Conservation (phyloP, 2,888 invertebrate genomes). For the Mycalesis mineus region DNA sequence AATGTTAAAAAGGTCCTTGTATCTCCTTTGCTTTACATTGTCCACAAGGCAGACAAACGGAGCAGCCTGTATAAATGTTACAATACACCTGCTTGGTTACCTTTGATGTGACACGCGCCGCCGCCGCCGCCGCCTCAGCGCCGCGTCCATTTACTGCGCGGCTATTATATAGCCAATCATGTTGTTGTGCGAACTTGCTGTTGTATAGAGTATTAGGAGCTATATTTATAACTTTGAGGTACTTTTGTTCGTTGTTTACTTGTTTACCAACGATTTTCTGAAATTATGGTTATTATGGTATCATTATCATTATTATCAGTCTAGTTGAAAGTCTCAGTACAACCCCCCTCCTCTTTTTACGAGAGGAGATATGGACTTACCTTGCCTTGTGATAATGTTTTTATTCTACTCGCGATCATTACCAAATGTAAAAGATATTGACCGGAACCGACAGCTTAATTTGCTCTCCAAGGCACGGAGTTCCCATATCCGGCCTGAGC, state of each 20-base stretch:
- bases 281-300: too few relatives aligned
- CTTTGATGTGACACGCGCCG: conserved; percentile 61
- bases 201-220: neutral
- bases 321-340: too few relatives aligned
- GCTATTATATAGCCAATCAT: conserved; percentile 11
- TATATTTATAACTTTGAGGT: neutral
- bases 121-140: conserved; percentile 30
- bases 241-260: conserved; percentile 13
- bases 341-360: too few relatives aligned
- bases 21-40: neutral
- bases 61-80: conserved; percentile 32
- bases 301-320: too few relatives aligned
- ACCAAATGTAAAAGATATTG: too few relatives aligned
- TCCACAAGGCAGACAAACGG: neutral
- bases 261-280: neutral
- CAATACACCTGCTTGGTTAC: conserved; percentile 60
- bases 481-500: too few relatives aligned
- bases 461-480: too few relatives aligned
- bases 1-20: neutral
- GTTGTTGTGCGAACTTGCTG: conserved; percentile 1
- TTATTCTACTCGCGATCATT: too few relatives aligned
- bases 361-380: too few relatives aligned
- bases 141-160: conserved; percentile 31
- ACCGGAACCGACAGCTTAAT: too few relatives aligned
- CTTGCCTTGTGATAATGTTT: too few relatives aligned